These are phyloP conservation scores for Planiliza haematocheilus DNA, from an alignment of 2,113 vertebrate genomes.

Conservation along the genomic window DNA sequence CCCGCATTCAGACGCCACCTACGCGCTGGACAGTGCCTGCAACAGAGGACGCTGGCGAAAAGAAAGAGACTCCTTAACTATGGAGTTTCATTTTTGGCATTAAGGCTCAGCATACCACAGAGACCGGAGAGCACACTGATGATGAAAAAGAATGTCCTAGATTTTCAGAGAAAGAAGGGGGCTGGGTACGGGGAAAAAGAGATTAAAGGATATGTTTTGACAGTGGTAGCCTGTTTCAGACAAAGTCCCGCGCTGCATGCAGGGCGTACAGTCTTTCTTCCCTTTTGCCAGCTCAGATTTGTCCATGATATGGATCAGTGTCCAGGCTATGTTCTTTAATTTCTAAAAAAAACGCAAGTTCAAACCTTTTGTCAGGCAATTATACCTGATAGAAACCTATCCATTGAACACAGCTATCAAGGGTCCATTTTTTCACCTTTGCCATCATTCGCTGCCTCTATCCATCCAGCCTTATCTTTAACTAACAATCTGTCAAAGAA, in stretches of 20 bases:
- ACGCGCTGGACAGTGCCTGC: conserved; percentile 28
- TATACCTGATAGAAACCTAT: not conserved
- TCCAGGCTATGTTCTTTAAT: not conserved
- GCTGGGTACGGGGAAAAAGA: conserved; percentile 49
- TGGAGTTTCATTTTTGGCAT: conserved; percentile 60
- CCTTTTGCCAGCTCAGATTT: conserved; percentile 13
- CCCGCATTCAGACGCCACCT: conserved; percentile 1
- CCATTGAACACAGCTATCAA: not conserved
- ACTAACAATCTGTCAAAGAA: conserved; percentile 24
- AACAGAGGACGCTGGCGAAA: conserved; percentile 37
- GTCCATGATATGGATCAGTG: not conserved
- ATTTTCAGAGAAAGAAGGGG: conserved; percentile 72
- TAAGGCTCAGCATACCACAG: conserved; percentile 61
- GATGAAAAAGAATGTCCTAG: conserved; percentile 79
- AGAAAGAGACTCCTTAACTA: conserved; percentile 72
- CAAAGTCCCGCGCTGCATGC: conserved; percentile 50
- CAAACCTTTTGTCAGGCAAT: not conserved
- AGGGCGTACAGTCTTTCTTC: conserved; percentile 29
- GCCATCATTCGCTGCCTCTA: not conserved
- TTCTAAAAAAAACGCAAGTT: not conserved
- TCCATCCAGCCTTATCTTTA: conserved; percentile 6
- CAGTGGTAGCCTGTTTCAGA: conserved; percentile 58
- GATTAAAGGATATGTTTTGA: conserved; percentile 78
- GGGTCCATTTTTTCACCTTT: not conserved
- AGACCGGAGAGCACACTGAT: conserved; percentile 64